Base-by-base conservation (phyloP, 2,888 invertebrate species). In the Drosophila meridiana region DNA sequence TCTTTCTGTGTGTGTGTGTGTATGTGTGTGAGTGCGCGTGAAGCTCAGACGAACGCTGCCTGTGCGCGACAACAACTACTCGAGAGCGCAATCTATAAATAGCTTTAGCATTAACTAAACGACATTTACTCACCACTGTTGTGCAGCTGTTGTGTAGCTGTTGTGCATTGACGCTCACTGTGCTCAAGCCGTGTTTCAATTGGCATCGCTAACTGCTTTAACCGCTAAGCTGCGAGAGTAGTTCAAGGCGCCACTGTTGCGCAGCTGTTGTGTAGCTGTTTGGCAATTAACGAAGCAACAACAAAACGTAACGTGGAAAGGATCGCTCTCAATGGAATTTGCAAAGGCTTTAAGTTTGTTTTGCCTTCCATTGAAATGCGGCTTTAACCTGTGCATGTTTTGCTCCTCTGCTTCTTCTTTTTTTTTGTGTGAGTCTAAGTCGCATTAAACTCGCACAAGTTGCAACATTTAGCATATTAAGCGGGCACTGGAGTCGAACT, bases 381-480 rank as follows among this genome's bases (percentile, higher is more conserved):
- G 36, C 30, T 14, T 61, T 7, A 65, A 61, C 32, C 32, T 50
- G 32, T 20, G 38, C 4, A 26, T 28, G 6, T 1, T 6, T 2
- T 11, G 5, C 20, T 6, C 4, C 2, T 13, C 2, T 4, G 20
- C 7, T 5, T 7, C 3, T 3, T 30, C 1, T 14, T 7, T 48
- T 26, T 30, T 45, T 36, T 14, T 36, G 28, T 32, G 20, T 26
- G 1, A 14, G 30, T 30, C 63, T 43, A 45, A 40, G 45, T 71
- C 6, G 73, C 76, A 82, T 82, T 87, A 77, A 84, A 80, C 77
- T 78, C 75, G 73, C 75, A 66, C 81, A 72, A 57, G 68, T 76
- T 76, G 74, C 66, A 65, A 73, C 81, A 85, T 85, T 85, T 87
- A 85, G 85, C 85, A 87, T 85, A 83, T 87, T 87, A 82, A 77